Conservation (phyloP, 1,140 invertebrate species). For the Dendroctonus ponderosae region DNA sequence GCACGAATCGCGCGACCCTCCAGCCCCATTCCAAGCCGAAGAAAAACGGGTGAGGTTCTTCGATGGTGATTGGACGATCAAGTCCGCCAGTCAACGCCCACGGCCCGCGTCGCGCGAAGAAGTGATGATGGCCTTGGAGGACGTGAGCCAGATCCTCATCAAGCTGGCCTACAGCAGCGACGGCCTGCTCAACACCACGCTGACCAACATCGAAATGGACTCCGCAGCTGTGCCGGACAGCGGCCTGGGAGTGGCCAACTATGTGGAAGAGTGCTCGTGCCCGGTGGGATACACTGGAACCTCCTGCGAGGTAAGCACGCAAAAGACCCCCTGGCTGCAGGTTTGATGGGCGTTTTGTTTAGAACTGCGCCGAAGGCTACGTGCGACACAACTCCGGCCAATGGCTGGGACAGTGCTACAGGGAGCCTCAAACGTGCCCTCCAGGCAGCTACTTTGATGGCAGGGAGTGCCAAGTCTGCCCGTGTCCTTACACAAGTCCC, state of each 20-base stretch:
- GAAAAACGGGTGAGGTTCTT: slow-evolving; percentile 68
- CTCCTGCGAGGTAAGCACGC: slow-evolving; percentile 73
- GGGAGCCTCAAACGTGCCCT: slow-evolving; percentile 61
- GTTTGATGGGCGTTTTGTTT: slow-evolving; percentile 35
- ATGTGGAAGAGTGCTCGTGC: slow-evolving; percentile 86
- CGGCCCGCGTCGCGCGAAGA: slow-evolving; percentile 78
- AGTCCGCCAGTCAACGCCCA: slow-evolving; percentile 52
- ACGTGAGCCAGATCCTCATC: slow-evolving; percentile 82
- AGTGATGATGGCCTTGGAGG: slow-evolving; percentile 87
- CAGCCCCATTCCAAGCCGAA: slow-evolving; percentile 56
- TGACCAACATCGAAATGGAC: slow-evolving; percentile 78
- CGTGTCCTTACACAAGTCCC: slow-evolving; percentile 79
- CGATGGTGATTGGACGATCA: slow-evolving; percentile 74
- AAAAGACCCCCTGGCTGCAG: not conserved
- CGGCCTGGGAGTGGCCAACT: slow-evolving; percentile 70
- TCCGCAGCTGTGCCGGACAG: slow-evolving; percentile 69
- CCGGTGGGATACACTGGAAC: slow-evolving; percentile 80
- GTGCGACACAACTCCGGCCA: slow-evolving; percentile 67
- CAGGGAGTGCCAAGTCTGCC: slow-evolving; percentile 80
- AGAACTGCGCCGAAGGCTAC: slow-evolving; percentile 81
- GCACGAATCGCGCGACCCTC: slow-evolving; percentile 54
- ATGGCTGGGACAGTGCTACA: slow-evolving; percentile 78
- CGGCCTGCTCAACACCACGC: slow-evolving; percentile 65
- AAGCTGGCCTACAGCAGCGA: slow-evolving; percentile 67
- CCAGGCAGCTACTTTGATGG: slow-evolving; percentile 88